Evolutionary conservation across 2,797 vertebrate species (phyloP).

Genomic region (Meriones psammophilus): DNA sequence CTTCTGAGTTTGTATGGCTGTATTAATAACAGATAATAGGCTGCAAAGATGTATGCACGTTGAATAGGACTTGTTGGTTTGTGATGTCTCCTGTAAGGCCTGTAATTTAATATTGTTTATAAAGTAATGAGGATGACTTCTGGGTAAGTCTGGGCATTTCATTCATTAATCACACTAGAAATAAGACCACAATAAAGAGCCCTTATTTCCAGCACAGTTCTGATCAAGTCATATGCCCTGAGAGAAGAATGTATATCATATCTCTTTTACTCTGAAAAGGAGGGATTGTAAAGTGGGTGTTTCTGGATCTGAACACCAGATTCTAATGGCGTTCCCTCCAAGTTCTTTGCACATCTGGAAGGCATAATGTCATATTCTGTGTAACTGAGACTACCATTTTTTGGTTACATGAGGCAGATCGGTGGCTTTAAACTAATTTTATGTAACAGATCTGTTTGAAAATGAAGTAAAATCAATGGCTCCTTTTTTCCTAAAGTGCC

Average conservation of each 20-base stretch:
- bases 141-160: slow-evolving; percentile 47
- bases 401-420: slow-evolving; percentile 31
- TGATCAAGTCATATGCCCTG: slow-evolving; percentile 34
- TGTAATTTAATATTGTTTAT: slow-evolving; percentile 69
- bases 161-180: slow-evolving; percentile 72
- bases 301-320: slow-evolving; percentile 50
- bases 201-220: slow-evolving; percentile 54
- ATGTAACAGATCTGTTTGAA: slow-evolving; percentile 49
- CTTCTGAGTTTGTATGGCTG: neutral
- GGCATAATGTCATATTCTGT: slow-evolving; percentile 49
- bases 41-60: slow-evolving; percentile 10
- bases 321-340: slow-evolving; percentile 23
- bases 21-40: slow-evolving; percentile 56
- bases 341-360: slow-evolving; percentile 48
- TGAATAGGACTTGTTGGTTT: slow-evolving; percentile 59
- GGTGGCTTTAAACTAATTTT: slow-evolving; percentile 65
- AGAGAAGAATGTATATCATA: slow-evolving; percentile 1
- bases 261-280: slow-evolving; percentile 40
- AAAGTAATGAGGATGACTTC: slow-evolving; percentile 62
- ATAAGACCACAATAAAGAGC: slow-evolving; percentile 41
- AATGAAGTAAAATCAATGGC: slow-evolving; percentile 30
- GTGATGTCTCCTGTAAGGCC: slow-evolving; percentile 58
- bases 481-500: neutral
- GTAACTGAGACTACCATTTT: slow-evolving; percentile 23
- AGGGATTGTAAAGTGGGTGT: neutral